A percentile compares a stretch with the other conserved stretches of the same genome.
phyloP scores from a whole-genome alignment of 1,140 invertebrate genomes.

The Lucilia sericata region DNA sequence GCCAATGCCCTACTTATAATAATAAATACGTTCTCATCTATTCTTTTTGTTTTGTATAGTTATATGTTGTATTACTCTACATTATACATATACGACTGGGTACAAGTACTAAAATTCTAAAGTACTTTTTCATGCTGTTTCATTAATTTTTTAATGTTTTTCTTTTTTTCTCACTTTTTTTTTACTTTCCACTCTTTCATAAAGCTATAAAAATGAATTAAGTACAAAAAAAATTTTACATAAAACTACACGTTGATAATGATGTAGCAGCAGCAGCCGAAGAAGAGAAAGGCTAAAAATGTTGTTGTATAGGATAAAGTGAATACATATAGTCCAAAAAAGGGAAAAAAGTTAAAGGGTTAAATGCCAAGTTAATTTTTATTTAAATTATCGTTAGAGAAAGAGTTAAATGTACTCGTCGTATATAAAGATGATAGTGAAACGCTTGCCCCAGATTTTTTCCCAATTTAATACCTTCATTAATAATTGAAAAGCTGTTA shows the following conservation, averaged over 20 bases:
- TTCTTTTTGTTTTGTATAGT: neutral
- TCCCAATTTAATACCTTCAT: constrained; percentile 33
- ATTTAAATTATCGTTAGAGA: neutral
- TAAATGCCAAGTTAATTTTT: constrained; percentile 35
- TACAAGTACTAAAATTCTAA: constrained; percentile 22
- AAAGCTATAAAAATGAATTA: neutral
- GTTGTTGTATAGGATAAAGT: neutral
- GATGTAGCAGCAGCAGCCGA: neutral
- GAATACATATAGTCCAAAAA: constrained; percentile 3
- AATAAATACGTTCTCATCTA: neutral
- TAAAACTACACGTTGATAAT: neutral
- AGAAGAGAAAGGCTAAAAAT: constrained; percentile 1
- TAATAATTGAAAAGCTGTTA: constrained; percentile 26
- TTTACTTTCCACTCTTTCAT: neutral
- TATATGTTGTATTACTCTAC: neutral
- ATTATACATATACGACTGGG: neutral
- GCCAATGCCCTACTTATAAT: constrained; percentile 9
- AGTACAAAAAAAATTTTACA: constrained; percentile 23
- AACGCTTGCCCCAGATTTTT: neutral
- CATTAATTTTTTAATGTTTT: constrained; percentile 41
- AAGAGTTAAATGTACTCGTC: neutral
- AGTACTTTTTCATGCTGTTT: constrained; percentile 43
- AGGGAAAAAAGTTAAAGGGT: neutral
- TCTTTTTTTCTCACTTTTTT: neutral
- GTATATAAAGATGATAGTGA: neutral